Base-by-base conservation (phyloP, 2,888 invertebrate species). In the Rosalia funebris region DNA sequence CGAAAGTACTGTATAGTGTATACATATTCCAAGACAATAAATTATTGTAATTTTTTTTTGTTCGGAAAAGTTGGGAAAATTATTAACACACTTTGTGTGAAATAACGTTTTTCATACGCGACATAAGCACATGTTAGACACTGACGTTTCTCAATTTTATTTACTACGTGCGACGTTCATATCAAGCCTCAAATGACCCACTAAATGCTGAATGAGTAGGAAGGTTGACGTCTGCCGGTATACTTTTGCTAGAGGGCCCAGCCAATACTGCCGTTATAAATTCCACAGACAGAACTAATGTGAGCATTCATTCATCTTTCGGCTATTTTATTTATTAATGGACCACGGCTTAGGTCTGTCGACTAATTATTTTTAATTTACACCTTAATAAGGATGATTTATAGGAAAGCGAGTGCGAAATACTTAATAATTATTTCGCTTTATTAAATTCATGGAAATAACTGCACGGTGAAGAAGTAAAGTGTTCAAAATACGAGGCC, bases 101-200 rank as follows among this genome's bases (percentile, higher is more conserved):
- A n/a, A n/a, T n/a, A n/a, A n/a, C n/a, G n/a, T n/a, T n/a, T n/a
- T n/a, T n/a, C n/a, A n/a, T n/a, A n/a, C n/a, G n/a, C n/a, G n/a
- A n/a, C n/a, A n/a, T n/a, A n/a, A n/a, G n/a, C n/a, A n/a, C n/a
- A n/a, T n/a, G n/a, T n/a, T n/a, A n/a, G n/a, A n/a, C n/a, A n/a
- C n/a, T n/a, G n/a, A n/a, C n/a, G 34, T 34, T 34, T 34, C 34
- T 34, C 34, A 34, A n/a, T 34, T 34, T 34, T 34, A 34, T 34
- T 34, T 11, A 34, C 34, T 34, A 34, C 34, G 5, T n/a, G 10
- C 34, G 34, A n/a, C 2, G 11, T 34, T 34, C 3, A 34, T 34
- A 7, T 34, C 11, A 5, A 5, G 34, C 11, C 7, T n/a, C 7
- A 34, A 34, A 34, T 34, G 34, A 34, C 34, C 34, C 10, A 34